Evolutionary conservation across 1,140 invertebrate species (phyloP), one percentile per base, ranked within the genome.

Genomic region (Trichogramma pretiosum): DNA sequence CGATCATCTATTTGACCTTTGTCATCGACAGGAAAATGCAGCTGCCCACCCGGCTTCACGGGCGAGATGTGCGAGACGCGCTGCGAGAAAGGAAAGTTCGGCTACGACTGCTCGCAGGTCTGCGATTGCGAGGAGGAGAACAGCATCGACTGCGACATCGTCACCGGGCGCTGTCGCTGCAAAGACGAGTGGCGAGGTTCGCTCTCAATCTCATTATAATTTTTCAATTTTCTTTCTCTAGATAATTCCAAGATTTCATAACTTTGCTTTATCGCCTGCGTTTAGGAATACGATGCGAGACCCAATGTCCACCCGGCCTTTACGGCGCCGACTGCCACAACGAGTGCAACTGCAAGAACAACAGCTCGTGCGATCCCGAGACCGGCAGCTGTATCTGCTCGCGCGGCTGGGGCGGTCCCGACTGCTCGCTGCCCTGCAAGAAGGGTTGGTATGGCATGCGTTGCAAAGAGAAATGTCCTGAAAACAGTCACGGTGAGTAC

Each of bases 101-200:
- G 90, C 0, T 74, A 78, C 24, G 76, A 76, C 49, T 93, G 90
- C 63, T 66, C 67, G 16, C 76, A 84, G 53, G 61, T 68, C 46
- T 93, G 89, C 64, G 77, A 84, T 50, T 93, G 90, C 63, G 65
- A 78, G 51, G 63, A 75, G 28, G 77, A 76, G 21, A 83, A 84
- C 65, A 80, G 79, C 22, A 61, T 76, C 40, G 79, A 77, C 51
- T 98, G 93, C 67, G 80, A 95, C 70, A 74, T 84, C 43, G 74
- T 82, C 32, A 87, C 80, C 37, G 93, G 93, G 8, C 74, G 74
- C 47, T 97, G 93, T 68, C 74, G 80, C 40, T 98, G 92, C 72
- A 84, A 85, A 63, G 72, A 78, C 28, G 76, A 78, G 37, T 93
- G 82, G 81, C 76, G 79, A 81, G 88, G 89, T 86, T 56, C 46